A percentile compares a stretch with the other conserved stretches of the same genome.
These are phyloP conservation scores for Acanthis flammea DNA, from an alignment of 2,797 vertebrate genomes.

Conservation along the genomic window DNA sequence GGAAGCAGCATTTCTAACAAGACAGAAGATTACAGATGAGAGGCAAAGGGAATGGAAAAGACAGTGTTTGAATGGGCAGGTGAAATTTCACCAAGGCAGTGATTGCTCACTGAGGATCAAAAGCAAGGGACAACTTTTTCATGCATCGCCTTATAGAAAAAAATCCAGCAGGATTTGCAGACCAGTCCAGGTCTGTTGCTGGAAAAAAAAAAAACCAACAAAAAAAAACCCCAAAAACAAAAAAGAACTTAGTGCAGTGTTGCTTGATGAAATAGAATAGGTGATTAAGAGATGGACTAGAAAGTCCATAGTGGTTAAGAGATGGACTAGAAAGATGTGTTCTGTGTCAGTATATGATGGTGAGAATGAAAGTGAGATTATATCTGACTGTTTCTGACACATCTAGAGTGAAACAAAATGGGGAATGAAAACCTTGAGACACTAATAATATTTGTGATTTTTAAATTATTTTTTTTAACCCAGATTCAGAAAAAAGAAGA, in stretches of 20 bases:
- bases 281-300: not conserved
- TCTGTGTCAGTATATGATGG: not conserved
- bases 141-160: not conserved
- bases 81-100: not conserved
- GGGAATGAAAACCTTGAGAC: not conserved
- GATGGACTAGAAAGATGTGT: not conserved
- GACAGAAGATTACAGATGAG: not conserved
- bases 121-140: not conserved
- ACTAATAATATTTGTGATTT: not conserved
- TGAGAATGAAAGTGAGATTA: not conserved
- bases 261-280: not conserved
- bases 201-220: not conserved
- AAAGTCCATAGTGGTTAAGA: not conserved
- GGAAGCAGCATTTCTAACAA: not conserved
- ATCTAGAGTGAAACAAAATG: not conserved
- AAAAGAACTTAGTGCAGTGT: not conserved
- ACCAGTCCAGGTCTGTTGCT: not conserved
- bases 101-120: not conserved
- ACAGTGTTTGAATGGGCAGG: accelerated
- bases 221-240: too few species aligned
- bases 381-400: not conserved
- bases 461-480: not conserved
- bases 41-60: not conserved
- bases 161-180: not conserved
- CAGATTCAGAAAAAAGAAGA: not conserved